Conservation (phyloP, 2,797 vertebrate genomes). For the Uromys caudimaculatus region DNA sequence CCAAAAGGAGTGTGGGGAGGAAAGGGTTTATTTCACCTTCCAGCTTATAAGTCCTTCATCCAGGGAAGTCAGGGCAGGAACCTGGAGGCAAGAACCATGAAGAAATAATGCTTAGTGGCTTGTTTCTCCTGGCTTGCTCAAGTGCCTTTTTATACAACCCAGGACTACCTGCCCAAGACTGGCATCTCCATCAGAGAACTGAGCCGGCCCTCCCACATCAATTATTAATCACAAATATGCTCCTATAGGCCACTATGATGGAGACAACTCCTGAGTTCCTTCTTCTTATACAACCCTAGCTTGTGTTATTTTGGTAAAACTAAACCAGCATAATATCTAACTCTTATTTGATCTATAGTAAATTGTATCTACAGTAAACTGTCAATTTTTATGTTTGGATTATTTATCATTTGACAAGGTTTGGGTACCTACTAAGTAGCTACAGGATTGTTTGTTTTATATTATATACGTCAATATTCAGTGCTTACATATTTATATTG, state of each 20-base stretch:
- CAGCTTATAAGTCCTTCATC: neutral
- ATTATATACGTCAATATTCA: neutral
- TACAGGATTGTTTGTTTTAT: neutral
- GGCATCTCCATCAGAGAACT: no score
- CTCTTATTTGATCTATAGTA: no score
- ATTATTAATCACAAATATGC: neutral
- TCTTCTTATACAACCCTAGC: neutral
- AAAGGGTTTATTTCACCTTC: neutral
- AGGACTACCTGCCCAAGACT: neutral
- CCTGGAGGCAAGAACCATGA: neutral
- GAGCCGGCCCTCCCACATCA: no score
- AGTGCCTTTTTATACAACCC: neutral
- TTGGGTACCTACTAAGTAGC: neutral
- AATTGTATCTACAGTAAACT: no score
- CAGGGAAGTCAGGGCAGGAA: neutral
- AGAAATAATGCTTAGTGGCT: neutral
- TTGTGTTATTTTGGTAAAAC: neutral
- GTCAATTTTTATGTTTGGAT: neutral
- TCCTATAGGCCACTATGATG: neutral
- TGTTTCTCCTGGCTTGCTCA: neutral
- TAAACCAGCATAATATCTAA: neutral
- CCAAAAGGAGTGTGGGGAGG: neutral
- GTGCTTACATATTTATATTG: neutral
- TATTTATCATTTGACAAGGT: neutral
- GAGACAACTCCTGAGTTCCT: neutral